phyloP scores from a whole-genome alignment of 2,113 vertebrate species.

The Nothoprocta pentlandii region DNA sequence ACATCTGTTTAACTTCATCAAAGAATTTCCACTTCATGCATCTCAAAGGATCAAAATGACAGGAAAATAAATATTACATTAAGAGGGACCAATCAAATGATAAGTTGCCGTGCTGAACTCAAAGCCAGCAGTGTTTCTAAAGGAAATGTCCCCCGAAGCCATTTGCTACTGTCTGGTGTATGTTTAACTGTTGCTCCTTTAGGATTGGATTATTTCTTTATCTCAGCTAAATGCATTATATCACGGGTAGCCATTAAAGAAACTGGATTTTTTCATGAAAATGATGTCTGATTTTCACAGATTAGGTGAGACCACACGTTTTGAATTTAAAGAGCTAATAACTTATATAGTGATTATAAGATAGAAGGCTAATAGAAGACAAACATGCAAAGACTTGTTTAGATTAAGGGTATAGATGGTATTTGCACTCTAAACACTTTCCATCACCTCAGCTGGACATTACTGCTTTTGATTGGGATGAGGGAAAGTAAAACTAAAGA shows the following conservation, averaged over 20 bases:
- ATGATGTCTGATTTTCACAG: conserved; percentile 5
- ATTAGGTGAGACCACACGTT: neutral
- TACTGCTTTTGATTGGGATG: neutral
- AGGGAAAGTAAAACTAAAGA: neutral
- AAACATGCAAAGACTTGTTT: neutral
- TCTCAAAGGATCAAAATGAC: neutral
- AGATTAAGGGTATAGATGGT: neutral
- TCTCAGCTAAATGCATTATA: neutral
- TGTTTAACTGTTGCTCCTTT: neutral
- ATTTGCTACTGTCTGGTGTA: neutral
- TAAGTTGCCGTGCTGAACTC: neutral
- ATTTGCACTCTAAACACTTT: conserved; percentile 16
- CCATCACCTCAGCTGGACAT: neutral
- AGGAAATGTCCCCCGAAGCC: neutral
- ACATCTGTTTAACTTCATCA: neutral
- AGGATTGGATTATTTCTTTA: neutral
- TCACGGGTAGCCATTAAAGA: neutral
- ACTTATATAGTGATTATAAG: neutral
- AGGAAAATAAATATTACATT: neutral
- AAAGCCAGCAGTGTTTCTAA: neutral
- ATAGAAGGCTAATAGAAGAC: neutral
- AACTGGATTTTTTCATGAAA: neutral
- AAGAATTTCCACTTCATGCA: neutral
- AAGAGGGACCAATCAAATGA: neutral
- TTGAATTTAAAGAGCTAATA: neutral